Conservation (phyloP, 2,113 vertebrate genomes). For the Serinus canaria region DNA sequence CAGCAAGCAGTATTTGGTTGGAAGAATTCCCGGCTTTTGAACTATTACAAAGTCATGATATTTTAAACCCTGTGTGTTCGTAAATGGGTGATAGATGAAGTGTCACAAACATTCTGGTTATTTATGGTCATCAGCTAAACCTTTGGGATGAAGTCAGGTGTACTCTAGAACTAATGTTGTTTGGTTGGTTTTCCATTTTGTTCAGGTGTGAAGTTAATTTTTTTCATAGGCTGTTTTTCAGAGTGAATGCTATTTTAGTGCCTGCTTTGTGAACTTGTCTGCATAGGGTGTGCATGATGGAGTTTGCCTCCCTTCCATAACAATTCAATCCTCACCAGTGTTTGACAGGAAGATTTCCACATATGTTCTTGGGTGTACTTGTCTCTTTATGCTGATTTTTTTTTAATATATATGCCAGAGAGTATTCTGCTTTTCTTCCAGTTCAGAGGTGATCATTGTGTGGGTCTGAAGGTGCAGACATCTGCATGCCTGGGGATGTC, state of each 20-base stretch:
- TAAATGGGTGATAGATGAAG: slow-evolving; percentile 23
- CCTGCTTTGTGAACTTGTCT: slow-evolving; percentile 6
- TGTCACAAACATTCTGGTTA: not conserved
- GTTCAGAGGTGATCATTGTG: not conserved
- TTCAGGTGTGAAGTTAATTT: not conserved
- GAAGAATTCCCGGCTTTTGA: slow-evolving; percentile 15
- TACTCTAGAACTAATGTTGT: not conserved
- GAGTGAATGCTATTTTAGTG: not conserved
- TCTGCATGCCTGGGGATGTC: not conserved
- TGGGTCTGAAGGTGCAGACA: not conserved
- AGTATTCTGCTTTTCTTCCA: not conserved
- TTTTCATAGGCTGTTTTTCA: slow-evolving; percentile 8
- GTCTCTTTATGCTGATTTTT: not conserved
- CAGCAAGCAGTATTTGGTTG: slow-evolving; percentile 11
- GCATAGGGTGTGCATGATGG: not conserved
- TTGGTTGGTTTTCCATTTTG: not conserved
- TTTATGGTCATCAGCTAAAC: slow-evolving; percentile 9
- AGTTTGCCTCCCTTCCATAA: not conserved
- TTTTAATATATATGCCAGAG: not conserved
- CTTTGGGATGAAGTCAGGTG: slow-evolving; percentile 11
- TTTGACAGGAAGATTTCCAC: not conserved
- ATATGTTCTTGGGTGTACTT: not conserved
- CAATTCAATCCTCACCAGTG: not conserved
- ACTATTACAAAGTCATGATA: not conserved
- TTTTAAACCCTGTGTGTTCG: slow-evolving; percentile 12